Percentiles rank a stretch among this genome's conserved stretches.
Conservation (phyloP, 2,113 vertebrate species). For the Bubo blakistoni region DNA sequence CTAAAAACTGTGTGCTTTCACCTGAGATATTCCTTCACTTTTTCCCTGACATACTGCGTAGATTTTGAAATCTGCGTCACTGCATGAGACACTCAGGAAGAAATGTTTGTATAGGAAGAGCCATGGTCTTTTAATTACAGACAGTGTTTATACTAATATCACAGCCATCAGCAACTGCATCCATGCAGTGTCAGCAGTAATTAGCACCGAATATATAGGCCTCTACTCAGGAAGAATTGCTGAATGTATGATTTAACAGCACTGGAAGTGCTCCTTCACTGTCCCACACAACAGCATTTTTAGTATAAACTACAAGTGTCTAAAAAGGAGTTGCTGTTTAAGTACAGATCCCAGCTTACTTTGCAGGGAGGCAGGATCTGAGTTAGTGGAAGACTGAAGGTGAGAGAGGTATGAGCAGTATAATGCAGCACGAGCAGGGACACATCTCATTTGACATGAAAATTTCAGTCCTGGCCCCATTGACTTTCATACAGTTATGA, state of each 20-base stretch:
- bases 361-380: neutral
- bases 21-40: conserved; percentile 2
- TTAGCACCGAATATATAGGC: conserved; percentile 32
- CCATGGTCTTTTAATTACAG: conserved; percentile 59
- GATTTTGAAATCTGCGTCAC: conserved; percentile 2
- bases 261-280: neutral
- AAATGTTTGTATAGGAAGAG: conserved; percentile 45
- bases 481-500: neutral
- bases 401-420: neutral
- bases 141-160: conserved; percentile 49
- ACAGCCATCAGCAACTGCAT: conserved; percentile 62
- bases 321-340: neutral
- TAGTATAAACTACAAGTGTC: neutral
- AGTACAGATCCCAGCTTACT: neutral
- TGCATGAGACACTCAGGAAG: conserved; percentile 20
- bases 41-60: neutral
- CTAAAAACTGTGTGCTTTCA: neutral
- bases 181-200: conserved; percentile 61
- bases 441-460: neutral
- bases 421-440: neutral
- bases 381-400: neutral
- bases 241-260: conserved; percentile 54
- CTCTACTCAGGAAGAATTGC: conserved; percentile 36
- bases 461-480: neutral
- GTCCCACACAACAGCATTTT: conserved; percentile 15